These are phyloP conservation scores for Pteropus rufus DNA, from an alignment of 2,797 vertebrate species.

Conservation along the genomic window DNA sequence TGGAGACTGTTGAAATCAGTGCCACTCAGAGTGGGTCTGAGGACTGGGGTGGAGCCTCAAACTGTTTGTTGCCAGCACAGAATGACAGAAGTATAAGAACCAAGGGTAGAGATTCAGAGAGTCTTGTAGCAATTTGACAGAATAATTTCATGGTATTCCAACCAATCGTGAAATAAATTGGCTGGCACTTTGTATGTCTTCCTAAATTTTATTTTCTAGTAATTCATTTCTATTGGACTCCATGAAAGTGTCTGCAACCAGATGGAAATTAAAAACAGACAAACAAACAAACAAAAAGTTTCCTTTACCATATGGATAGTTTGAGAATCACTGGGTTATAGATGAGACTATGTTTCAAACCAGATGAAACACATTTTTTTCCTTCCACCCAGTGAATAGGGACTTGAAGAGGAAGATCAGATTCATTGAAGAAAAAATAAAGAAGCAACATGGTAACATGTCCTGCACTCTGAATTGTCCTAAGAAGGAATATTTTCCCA, in stretches of 20 bases:
- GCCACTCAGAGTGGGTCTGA: neutral
- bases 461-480: neutral
- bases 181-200: neutral
- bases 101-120: neutral
- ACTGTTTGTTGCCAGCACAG: fast-evolving
- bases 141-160: neutral
- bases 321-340: neutral
- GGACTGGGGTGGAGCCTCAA: neutral
- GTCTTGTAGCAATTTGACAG: neutral
- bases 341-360: neutral
- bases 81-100: fast-evolving
- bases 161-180: neutral
- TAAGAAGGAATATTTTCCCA: neutral
- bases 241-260: neutral
- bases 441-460: fast-evolving
- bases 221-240: neutral
- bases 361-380: neutral
- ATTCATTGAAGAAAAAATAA: neutral
- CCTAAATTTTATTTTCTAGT: neutral
- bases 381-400: neutral
- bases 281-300: neutral
- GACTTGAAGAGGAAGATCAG: neutral
- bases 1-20: neutral
- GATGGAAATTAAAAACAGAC: neutral
- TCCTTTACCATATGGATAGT: neutral